These are phyloP conservation scores for Mesocentrotus franciscanus DNA, from an alignment of 53 echinoderm and acorn worm species.

Conservation along the genomic window DNA sequence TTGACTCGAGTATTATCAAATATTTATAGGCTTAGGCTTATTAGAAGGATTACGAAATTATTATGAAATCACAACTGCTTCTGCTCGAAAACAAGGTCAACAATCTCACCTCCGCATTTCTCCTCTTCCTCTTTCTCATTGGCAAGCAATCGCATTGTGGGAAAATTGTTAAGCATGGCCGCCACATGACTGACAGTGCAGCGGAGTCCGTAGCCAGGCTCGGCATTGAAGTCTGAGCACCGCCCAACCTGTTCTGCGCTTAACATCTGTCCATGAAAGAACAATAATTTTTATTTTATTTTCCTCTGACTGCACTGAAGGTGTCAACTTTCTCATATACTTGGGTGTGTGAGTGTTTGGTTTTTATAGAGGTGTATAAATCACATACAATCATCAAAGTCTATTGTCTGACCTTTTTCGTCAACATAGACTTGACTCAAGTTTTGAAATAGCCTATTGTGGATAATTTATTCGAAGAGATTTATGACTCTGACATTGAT, in stretches of 20 bases:
- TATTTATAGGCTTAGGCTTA: no score
- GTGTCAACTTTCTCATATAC: not conserved
- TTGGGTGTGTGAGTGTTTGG: not conserved
- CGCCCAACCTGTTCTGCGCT: slow-evolving; percentile 75
- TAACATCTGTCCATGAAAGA: slow-evolving; percentile 72
- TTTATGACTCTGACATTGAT: no score
- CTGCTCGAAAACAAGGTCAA: not conserved
- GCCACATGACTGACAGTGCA: slow-evolving; percentile 83
- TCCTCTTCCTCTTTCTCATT: not conserved
- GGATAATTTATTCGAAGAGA: no score
- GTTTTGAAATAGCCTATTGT: no score
- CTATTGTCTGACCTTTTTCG: not conserved
- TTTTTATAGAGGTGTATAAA: not conserved
- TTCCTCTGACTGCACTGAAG: not conserved
- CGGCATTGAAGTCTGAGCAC: slow-evolving; percentile 87
- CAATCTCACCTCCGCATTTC: not conserved
- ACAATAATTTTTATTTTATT: slow-evolving; percentile 25
- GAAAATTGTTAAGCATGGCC: slow-evolving; percentile 73
- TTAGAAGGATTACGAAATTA: not conserved
- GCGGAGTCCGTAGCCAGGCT: slow-evolving; percentile 89
- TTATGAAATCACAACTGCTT: not conserved
- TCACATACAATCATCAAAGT: not conserved
- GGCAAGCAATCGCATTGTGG: slow-evolving; percentile 48
- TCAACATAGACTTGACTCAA: no score
- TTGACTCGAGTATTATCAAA: no score